Base-by-base conservation (phyloP, 1,140 invertebrate genomes). In the Drosophila nannoptera region DNA sequence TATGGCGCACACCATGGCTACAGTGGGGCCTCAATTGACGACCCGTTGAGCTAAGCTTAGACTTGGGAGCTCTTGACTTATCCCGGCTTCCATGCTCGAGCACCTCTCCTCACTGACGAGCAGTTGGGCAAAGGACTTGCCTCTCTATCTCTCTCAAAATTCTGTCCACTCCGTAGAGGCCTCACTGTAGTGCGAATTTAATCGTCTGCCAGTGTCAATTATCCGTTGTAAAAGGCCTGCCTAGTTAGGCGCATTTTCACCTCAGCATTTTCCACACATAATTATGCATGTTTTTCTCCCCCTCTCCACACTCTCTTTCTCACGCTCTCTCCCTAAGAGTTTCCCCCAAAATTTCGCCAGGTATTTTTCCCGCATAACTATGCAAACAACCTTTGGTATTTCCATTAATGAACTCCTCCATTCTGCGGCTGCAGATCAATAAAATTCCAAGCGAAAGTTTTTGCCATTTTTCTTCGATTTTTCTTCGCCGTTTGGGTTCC, bases 381-480 rank as follows among this genome's bases (percentile, higher is more conserved):
- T 78, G 64, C 75, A 77, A 78, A 83, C 67, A 9, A 36, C 54
- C 32, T 12, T 4, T 68, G 71, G 76, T 53, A 84, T 84, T 84
- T 84, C 73, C 32, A 32, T 54, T 43, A 76, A 72, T 64, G 70
- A 65, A 78, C 73, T 64, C 62, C 72, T 76, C 69, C 12, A 73
- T 61, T 71, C 42, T 32, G 29, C 59, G 29, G 29, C 4, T 68
- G 35, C 45, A 55, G 31, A 73, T 84, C 80, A 66, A 84, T 84
- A 80, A 84, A 84, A 84, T 84, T 84, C 80, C 80, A 69, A 80
- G 40, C 31, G 11, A 16, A 43, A 43, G 40, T 43, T 43, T 14
- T 43, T 43, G 5, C 40, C n/a, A 9, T 12, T 42, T 5, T 42
- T n/a, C 22, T 22, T 22, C 22, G 22, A 22, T 22, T 42, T n/a